A percentile compares a stretch with the other conserved stretches of the same genome.
Conservation (phyloP, 2,888 invertebrate genomes). For the Eupithecia exiguata region DNA sequence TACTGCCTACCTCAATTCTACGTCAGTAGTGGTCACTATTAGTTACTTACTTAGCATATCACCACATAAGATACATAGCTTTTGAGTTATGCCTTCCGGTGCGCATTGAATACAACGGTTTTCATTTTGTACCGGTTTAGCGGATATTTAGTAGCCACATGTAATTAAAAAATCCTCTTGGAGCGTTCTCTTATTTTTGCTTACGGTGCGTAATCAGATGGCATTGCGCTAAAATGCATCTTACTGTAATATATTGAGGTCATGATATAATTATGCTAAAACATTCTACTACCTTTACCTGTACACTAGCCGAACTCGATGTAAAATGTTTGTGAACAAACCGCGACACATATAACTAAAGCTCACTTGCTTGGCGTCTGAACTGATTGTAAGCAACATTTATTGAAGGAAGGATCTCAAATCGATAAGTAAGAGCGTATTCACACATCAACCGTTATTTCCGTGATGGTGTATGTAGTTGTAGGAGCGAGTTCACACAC, state of each 20-base stretch:
- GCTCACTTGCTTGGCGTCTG: too few species aligned
- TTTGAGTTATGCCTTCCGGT: slow-evolving; percentile 20
- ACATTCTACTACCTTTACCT: not conserved
- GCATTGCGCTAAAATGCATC: slow-evolving; percentile 29
- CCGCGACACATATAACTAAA: too few species aligned
- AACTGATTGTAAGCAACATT: too few species aligned
- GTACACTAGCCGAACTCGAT: too few species aligned
- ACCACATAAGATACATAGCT: not conserved
- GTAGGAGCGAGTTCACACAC: too few species aligned
- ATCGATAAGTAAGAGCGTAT: too few species aligned
- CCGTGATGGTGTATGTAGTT: too few species aligned
- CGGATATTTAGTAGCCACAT: slow-evolving; percentile 49
- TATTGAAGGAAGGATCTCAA: too few species aligned
- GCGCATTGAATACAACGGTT: slow-evolving; percentile 40
- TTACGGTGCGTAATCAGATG: slow-evolving; percentile 35
- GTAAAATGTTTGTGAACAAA: too few species aligned
- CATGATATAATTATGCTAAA: slow-evolving; percentile 6
- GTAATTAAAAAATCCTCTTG: slow-evolving; percentile 52
- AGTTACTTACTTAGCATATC: slow-evolving; percentile 3
- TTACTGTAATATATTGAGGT: slow-evolving; percentile 19
- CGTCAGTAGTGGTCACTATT: not conserved
- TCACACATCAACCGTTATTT: too few species aligned
- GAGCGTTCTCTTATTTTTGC: slow-evolving; percentile 34
- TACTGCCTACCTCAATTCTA: too few species aligned
- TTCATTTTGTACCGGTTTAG: slow-evolving; percentile 54